Conservation (phyloP, 2,797 vertebrate species). For the Sebastes variabilis region DNA sequence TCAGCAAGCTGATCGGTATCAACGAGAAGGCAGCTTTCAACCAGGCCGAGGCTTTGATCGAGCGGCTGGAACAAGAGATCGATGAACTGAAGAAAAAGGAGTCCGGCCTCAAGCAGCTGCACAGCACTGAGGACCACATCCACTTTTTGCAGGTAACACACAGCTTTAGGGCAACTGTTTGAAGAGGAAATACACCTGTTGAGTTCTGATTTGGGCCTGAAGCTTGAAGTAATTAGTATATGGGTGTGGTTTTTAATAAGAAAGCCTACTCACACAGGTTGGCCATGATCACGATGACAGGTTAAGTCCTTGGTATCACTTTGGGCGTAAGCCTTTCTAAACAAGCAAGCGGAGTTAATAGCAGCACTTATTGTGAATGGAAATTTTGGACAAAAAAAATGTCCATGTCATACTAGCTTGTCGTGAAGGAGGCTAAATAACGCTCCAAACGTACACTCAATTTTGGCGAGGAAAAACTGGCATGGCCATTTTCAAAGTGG, state of each 20-base stretch:
- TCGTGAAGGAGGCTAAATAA: too few species aligned
- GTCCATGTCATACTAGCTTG: neutral
- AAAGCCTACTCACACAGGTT: neutral
- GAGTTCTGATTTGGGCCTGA: neutral
- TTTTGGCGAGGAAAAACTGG: too few species aligned
- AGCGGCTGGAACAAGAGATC: slow-evolving; percentile 88
- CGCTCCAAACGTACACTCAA: too few species aligned
- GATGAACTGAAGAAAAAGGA: slow-evolving; percentile 86
- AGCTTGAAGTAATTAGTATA: neutral
- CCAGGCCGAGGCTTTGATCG: slow-evolving; percentile 84
- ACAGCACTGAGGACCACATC: slow-evolving; percentile 84
- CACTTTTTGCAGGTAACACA: slow-evolving; percentile 81
- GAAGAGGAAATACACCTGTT: neutral
- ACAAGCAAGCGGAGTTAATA: neutral
- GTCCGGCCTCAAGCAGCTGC: slow-evolving; percentile 77
- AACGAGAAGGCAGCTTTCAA: slow-evolving; percentile 86
- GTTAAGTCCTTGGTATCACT: too few species aligned
- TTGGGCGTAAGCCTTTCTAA: neutral
- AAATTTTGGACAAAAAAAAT: neutral
- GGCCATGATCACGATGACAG: neutral
- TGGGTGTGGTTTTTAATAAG: neutral
- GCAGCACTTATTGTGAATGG: neutral
- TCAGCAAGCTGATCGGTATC: slow-evolving; percentile 86
- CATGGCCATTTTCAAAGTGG: too few species aligned
- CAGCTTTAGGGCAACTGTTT: neutral